phyloP scores from a whole-genome alignment of 2,113 vertebrate genomes.

The Psittacara wagleri region DNA sequence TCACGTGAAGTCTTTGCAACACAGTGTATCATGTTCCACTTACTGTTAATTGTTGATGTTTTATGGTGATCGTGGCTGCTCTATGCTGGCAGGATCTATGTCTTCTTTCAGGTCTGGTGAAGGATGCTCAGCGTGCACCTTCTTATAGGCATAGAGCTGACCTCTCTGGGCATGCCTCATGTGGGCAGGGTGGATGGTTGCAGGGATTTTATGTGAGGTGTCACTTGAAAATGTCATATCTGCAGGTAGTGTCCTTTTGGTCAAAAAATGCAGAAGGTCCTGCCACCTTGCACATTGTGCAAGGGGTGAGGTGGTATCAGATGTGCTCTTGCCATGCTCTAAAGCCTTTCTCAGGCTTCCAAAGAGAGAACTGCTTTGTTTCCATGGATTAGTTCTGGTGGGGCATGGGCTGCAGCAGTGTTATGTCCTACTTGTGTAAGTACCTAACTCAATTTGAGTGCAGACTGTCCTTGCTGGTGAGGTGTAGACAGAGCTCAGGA shows the following conservation, averaged over 20 bases:
- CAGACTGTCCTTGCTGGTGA: fast-evolving
- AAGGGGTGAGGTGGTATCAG: background rate
- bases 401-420: background rate
- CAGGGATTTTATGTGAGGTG: background rate
- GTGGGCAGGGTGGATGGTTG: background rate
- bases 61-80: background rate
- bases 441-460: background rate
- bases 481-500: background rate
- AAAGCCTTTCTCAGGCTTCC: background rate
- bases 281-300: too few relatives aligned
- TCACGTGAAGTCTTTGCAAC: background rate
- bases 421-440: fast-evolving
- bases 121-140: fast-evolving
- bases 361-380: background rate
- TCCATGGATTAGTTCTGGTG: background rate
- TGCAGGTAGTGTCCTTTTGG: background rate
- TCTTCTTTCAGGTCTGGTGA: background rate
- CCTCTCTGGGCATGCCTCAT: too few relatives aligned
- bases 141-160: background rate
- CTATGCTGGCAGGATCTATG: fast-evolving
- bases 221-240: background rate
- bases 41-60: background rate
- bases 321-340: background rate
- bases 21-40: background rate
- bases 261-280: background rate